phyloP scores from a whole-genome alignment of 2,113 vertebrate species.

The human region DNA sequence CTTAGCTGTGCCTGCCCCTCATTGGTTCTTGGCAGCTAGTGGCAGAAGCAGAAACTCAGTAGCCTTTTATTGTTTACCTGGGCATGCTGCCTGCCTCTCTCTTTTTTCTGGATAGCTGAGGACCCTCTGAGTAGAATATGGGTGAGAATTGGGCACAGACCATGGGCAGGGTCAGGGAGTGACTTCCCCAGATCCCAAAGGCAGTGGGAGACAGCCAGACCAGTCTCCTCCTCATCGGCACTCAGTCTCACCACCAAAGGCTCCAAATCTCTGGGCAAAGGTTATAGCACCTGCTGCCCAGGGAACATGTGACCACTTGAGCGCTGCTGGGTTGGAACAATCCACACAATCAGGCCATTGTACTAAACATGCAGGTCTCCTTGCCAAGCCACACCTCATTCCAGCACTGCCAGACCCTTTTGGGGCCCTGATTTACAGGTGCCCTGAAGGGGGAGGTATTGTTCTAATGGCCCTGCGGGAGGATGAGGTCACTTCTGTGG shows the following conservation, averaged over 20 bases:
- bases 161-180: neutral
- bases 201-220: neutral
- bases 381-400: constrained; percentile 50
- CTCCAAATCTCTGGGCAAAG: constrained; percentile 54
- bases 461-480: neutral
- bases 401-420: neutral
- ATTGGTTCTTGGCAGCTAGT: neutral
- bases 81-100: neutral
- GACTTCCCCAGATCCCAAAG: neutral
- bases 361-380: constrained; percentile 29
- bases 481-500: neutral
- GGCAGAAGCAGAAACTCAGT: neutral
- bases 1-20: neutral
- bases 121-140: neutral
- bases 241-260: neutral
- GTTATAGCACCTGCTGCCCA: constrained; percentile 58
- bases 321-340: constrained; percentile 62
- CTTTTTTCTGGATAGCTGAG: neutral
- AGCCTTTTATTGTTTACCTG: neutral
- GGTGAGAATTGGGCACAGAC: neutral
- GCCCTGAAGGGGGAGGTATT: neutral
- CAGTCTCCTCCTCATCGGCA: neutral
- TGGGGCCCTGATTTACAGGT: neutral
- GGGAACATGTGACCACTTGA: constrained; percentile 59
- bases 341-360: constrained; percentile 58